These are phyloP conservation scores for Spea hammondii DNA, from an alignment of 2,797 vertebrate genomes.

Conservation along the genomic window DNA sequence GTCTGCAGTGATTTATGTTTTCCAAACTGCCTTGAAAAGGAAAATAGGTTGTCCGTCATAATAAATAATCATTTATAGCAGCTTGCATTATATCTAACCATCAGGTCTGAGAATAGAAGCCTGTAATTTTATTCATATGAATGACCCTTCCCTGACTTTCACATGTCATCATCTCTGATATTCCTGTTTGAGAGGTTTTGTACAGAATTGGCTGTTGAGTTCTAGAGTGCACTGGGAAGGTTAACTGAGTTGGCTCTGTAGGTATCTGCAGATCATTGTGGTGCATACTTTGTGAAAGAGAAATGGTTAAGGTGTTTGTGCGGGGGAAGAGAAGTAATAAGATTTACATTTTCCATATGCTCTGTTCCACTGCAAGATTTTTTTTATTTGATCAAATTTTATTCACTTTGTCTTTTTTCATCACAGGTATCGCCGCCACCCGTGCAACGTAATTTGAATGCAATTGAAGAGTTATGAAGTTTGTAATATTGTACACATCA, in stretches of 20 bases:
- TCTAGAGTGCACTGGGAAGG: not conserved
- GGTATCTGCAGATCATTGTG: not conserved
- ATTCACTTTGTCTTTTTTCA: constrained; percentile 8
- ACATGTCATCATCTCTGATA: constrained; percentile 37
- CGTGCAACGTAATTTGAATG: not conserved
- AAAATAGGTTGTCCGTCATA: constrained; percentile 51
- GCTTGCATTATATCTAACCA: constrained; percentile 45
- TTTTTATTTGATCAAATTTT: not conserved
- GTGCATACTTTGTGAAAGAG: not conserved
- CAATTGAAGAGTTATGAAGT: not conserved
- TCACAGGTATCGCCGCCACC: not conserved
- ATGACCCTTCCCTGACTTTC: constrained; percentile 39
- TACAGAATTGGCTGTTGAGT: not conserved
- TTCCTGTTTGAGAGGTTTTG: constrained; percentile 15
- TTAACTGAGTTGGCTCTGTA: not conserved
- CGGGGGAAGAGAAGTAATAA: not conserved
- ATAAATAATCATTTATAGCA: constrained; percentile 51
- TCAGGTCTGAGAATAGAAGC: constrained; percentile 34
- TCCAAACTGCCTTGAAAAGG: constrained; percentile 26
- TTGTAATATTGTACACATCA: not conserved
- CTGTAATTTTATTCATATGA: constrained; percentile 50
- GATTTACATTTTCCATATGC: not conserved
- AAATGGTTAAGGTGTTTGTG: not conserved
- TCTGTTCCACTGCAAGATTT: not conserved
- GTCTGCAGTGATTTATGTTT: constrained; percentile 1